Evolutionary conservation across 2,888 invertebrate species (phyloP).

Genomic region (Perizoma affinitatum): DNA sequence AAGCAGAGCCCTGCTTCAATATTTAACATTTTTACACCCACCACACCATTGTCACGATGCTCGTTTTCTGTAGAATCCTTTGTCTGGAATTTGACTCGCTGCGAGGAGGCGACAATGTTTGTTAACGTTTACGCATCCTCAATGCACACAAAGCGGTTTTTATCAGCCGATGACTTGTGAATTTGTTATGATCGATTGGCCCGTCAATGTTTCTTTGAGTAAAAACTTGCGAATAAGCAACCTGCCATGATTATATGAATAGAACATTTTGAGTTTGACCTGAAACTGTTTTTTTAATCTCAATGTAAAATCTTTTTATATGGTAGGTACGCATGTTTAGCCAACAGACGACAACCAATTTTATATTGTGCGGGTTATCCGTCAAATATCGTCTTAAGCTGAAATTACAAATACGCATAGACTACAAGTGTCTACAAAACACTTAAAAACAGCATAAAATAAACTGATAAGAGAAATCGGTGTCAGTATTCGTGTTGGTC

Average conservation of each 20-base stretch:
- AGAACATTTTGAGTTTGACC: not conserved
- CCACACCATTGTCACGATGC: conserved; percentile 67
- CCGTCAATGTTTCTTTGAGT: conserved; percentile 47
- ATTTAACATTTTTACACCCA: conserved; percentile 80
- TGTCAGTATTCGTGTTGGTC: conserved; percentile 59
- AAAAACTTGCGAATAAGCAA: conserved; percentile 62
- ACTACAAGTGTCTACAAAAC: conserved; percentile 7
- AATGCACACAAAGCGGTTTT: conserved; percentile 73
- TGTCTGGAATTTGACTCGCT: conserved; percentile 73
- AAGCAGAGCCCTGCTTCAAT: conserved; percentile 73
- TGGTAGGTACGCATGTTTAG: too few relatives aligned
- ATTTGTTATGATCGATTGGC: conserved; percentile 81
- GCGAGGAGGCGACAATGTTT: conserved; percentile 81
- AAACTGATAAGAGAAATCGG: conserved; percentile 60
- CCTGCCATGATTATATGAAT: conserved; percentile 45
- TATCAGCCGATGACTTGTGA: conserved; percentile 82
- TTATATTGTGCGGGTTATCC: too few relatives aligned
- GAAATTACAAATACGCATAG: not conserved
- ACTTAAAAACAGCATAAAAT: conserved; percentile 43
- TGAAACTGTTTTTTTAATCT: too few relatives aligned
- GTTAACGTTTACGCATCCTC: conserved; percentile 74
- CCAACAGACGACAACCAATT: too few relatives aligned
- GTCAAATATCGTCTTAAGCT: too few relatives aligned
- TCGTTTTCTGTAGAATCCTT: conserved; percentile 71
- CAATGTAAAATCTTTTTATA: not conserved